Evolutionary conservation across 2,888 invertebrate genomes (phyloP).

Genomic region (Metopia argyrocephala): DNA sequence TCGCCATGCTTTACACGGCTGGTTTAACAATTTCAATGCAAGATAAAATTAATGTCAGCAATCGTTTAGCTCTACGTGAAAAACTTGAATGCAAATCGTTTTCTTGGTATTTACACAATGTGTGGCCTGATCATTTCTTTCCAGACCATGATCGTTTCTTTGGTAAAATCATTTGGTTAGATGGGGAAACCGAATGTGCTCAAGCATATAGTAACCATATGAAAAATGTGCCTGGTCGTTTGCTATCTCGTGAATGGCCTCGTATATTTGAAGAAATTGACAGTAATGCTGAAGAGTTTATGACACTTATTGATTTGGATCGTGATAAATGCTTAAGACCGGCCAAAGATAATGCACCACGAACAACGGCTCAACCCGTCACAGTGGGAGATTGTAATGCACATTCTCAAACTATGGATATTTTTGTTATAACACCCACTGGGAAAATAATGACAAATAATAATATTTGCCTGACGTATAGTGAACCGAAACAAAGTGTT

Average conservation of each 20-base stretch:
- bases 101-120: conserved; percentile 94
- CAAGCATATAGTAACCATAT: conserved; percentile 73
- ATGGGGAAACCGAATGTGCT: conserved; percentile 72
- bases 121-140: conserved; percentile 98
- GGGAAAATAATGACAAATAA: conserved; percentile 92
- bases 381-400: conserved; percentile 74
- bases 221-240: conserved; percentile 72
- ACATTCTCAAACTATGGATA: conserved; percentile 79
- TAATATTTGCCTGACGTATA: conserved; percentile 89
- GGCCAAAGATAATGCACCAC: conserved; percentile 68
- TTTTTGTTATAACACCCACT: conserved; percentile 84
- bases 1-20: conserved; percentile 92
- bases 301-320: conserved; percentile 71
- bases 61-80: conserved; percentile 84
- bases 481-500: conserved; percentile 72
- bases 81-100: conserved; percentile 91
- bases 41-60: conserved; percentile 79
- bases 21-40: conserved; percentile 78
- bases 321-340: conserved; percentile 75
- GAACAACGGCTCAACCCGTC: conserved; percentile 69
- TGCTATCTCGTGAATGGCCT: conserved; percentile 72
- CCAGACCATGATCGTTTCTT: conserved; percentile 92
- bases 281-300: conserved; percentile 69
- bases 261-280: conserved; percentile 72
- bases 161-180: conserved; percentile 85